A percentile compares a stretch with the other conserved stretches of the same genome.
These are phyloP conservation scores for Sinocyclocheilus rhinocerous DNA, from an alignment of 2,113 vertebrate species.

Conservation along the genomic window DNA sequence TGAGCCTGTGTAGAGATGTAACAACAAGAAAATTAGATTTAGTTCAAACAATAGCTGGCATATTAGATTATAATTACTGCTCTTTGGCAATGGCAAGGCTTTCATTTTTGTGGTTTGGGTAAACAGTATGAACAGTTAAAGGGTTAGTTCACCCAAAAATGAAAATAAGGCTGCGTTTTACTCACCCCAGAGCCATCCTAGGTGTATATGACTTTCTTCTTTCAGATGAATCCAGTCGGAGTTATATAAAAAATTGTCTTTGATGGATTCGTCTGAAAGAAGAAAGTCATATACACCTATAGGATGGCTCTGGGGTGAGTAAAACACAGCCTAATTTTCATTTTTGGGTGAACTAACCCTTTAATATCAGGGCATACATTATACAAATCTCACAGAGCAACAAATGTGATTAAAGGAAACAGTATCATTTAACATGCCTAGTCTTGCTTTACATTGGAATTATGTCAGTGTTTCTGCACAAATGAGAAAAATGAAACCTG, in stretches of 20 bases:
- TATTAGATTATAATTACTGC: neutral
- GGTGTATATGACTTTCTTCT: no score
- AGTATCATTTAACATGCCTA: neutral
- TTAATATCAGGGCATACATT: neutral
- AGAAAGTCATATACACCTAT: no score
- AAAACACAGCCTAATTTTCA: no score
- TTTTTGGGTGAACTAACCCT: no score
- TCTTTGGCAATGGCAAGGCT: neutral
- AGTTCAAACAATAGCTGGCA: neutral
- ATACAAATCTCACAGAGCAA: neutral
- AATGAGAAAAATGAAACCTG: neutral
- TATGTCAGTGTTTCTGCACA: neutral
- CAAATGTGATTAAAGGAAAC: neutral
- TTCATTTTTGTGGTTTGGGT: neutral
- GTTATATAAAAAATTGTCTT: no score
- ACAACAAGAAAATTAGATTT: conserved; percentile 52
- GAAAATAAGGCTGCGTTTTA: no score
- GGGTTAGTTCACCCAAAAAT: no score
- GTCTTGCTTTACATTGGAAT: neutral
- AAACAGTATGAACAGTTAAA: neutral
- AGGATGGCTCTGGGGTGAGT: no score
- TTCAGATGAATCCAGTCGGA: no score
- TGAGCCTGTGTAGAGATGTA: conserved; percentile 75
- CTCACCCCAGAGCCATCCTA: no score
- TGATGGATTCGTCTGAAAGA: no score